Evolutionary conservation across 1,140 invertebrate species (phyloP), one percentile per base, ranked within the genome.

Genomic region (Globodera ellingtonae): DNA sequence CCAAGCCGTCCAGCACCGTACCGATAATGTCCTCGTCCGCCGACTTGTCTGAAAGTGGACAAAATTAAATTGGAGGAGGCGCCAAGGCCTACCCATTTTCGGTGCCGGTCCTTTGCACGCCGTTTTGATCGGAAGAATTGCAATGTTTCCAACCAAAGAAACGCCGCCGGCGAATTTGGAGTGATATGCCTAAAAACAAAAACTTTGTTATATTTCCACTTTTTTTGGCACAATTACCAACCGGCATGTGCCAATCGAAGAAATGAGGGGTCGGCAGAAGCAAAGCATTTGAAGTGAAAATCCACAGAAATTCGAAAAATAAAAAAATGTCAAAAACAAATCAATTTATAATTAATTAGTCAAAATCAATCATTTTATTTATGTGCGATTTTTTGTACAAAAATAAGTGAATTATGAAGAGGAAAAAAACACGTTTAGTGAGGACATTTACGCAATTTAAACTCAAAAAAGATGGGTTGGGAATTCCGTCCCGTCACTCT

Each of bases 71-170:
- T 78, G 15, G 10, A 13, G 15, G 24, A 80, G 78, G 75, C 62
- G n/a, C 72, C 46, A 65, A 79, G 50, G n/a, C 75, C 85, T 83
- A 90, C 91, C 82, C 87, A 91, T 87, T 81, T 90, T 89, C 65
- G 94, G 93, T 6, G 96, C 95, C 74, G 96, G 96, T 59, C 96
- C 96, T 88, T 95, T 92, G 85, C 92, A 94, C 83, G 93, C 93
- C 1, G 95, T 97, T 85, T 93, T 92, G 35, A 98, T 88, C 21
- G 96, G 95, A 75, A 98, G 89, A 35, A 98, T 86, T 0, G 96
- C 97, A 91, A 97, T 94, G 89, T 98, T 98, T 4, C 95, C 96
- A n/a, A 98, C 91, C 10, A 77, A 46, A 15, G 75, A 24, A 24
- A 50, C 66, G 46, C 93, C 92, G 71, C 93, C 93, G 18, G 92